phyloP scores from a whole-genome alignment of 2,797 vertebrate species.

The Coregonus suidteri region DNA sequence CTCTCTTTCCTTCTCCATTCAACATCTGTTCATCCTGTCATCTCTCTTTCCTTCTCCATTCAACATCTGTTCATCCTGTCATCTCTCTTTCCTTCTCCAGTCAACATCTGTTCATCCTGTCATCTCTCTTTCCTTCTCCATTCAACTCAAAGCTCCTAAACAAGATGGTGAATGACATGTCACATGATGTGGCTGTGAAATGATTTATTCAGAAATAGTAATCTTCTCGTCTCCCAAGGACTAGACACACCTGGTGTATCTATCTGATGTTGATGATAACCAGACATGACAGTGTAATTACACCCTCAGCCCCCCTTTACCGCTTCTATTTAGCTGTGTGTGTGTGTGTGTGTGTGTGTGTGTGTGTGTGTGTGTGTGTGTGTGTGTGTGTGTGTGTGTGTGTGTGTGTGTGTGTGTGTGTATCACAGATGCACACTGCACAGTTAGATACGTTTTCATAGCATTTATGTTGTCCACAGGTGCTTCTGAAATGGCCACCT shows the following conservation, averaged over 20 bases:
- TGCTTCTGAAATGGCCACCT: no score
- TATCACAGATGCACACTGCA: no score
- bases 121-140: conserved; percentile 41
- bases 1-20: conserved; percentile 36
- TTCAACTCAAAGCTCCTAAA: conserved; percentile 69
- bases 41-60: conserved; percentile 36
- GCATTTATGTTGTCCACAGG: no score
- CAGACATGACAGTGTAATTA: conserved; percentile 73
- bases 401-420: no score
- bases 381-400: no score
- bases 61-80: neutral
- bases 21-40: neutral
- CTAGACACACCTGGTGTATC: conserved; percentile 43
- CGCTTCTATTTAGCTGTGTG: conserved; percentile 52
- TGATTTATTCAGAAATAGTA: conserved; percentile 67
- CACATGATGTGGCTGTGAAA: conserved; percentile 69
- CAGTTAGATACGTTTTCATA: no score
- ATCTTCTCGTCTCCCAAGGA: conserved; percentile 56
- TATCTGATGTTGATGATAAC: conserved; percentile 73
- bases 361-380: no score
- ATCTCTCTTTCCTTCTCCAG: conserved; percentile 35
- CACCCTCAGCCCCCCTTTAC: conserved; percentile 63
- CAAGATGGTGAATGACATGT: conserved; percentile 70
- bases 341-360: neutral
- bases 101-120: neutral